Base-by-base conservation (phyloP, 2,797 vertebrate genomes). In the Hipposideros larvatus region DNA sequence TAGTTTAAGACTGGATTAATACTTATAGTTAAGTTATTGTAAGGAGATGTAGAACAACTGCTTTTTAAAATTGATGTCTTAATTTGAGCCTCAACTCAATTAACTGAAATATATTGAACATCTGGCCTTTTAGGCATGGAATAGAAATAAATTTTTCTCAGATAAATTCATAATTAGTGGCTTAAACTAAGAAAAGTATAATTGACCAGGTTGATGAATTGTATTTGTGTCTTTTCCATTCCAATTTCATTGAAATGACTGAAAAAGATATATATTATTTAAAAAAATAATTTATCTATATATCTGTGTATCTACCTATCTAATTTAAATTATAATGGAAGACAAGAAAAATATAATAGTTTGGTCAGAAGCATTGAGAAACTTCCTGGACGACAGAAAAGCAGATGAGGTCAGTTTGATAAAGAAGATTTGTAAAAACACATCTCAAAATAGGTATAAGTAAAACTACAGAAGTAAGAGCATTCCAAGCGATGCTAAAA, bases 111-210 rank as follows among this genome's bases (percentile, higher is more conserved):
- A 80, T 11, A 28, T 26, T 66, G 14, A 31, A 78, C 66, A 71
- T 71, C 74, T 83, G 2, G 68, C 57, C 68, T 63, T 0, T 92
- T 65, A 74, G 87, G 74, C 66, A 91, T 78, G 48, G 4, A n/a
- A 14, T 53, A 2, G 11, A 84, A 96, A 26, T 73, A 82, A 31
- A 87, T 91, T 97, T 92, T 88, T 95, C 89, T 97, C 94, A 83
- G 65, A 63, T 68, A 93, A 86, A 90, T 78, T 22, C 61, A 34
- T 75, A 87, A 92, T 90, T 7, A 90, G 28, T 43, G 51, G 26
- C 74, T 94, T 77, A 66, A 51, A 68, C 37, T 78, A 48, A 65
- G 13, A 43, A 31, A 79, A 48, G 8, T 94, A 28, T 46, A 85
- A 59, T 46, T 31, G 34, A 87, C 65, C 15, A 92, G 74, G n/a